These are phyloP conservation scores for Alfaro cultratus DNA, from an alignment of 2,797 vertebrate genomes.

Conservation along the genomic window DNA sequence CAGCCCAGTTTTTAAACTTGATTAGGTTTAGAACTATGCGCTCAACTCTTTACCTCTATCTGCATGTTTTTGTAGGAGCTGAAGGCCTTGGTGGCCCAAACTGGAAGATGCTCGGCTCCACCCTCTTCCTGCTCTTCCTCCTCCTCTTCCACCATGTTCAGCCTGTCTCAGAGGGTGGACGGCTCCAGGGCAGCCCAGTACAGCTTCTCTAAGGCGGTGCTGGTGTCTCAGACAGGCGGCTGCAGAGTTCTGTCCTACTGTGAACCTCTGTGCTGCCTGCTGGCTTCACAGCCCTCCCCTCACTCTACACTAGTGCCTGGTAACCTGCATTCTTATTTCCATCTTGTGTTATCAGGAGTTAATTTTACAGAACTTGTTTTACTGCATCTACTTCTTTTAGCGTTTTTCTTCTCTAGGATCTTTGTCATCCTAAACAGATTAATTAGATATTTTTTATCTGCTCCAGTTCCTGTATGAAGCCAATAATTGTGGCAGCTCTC, in stretches of 20 bases:
- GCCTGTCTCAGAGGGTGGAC: conserved; percentile 77
- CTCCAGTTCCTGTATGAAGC: not conserved
- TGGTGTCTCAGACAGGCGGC: conserved; percentile 87
- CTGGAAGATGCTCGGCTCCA: conserved; percentile 55
- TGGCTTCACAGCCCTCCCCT: conserved; percentile 92
- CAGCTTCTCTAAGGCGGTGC: conserved; percentile 84
- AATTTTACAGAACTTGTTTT: not conserved
- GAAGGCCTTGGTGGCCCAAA: conserved; percentile 80
- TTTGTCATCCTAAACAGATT: not conserved
- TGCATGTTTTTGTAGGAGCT: conserved; percentile 80
- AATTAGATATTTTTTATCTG: not conserved
- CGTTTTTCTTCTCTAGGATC: not conserved
- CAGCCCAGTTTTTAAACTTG: not conserved
- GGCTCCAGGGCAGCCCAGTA: conserved; percentile 79
- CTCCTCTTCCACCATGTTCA: conserved; percentile 33
- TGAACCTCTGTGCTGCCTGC: conserved; percentile 86
- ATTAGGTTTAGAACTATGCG: not conserved
- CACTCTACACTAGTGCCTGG: conserved; percentile 90
- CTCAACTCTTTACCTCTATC: not conserved
- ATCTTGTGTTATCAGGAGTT: not conserved
- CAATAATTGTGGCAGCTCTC: not conserved
- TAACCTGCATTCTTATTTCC: conserved; percentile 43
- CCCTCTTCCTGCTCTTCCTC: conserved; percentile 31
- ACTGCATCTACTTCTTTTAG: not conserved
- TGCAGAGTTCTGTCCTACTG: conserved; percentile 91